Percentiles rank a stretch among this genome's conserved stretches.
Conservation (phyloP, 2,113 vertebrate genomes). For the Leptocoma aspasia region DNA sequence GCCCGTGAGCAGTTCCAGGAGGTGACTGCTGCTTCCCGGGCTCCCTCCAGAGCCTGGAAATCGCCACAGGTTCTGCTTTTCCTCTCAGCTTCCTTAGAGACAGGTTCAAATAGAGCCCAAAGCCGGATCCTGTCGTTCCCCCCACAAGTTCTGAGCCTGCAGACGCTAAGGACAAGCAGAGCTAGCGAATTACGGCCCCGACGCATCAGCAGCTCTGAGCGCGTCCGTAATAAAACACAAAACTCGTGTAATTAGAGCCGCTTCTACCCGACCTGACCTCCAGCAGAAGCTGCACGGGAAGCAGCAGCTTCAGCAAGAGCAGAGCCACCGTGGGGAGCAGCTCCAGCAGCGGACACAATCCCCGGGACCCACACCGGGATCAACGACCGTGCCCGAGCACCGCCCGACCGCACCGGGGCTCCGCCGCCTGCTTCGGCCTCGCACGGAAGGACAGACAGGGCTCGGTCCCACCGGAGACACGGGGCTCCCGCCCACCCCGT, state of each 20-base stretch:
- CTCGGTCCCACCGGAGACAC: too few species aligned
- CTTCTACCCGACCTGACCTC: rapidly evolving
- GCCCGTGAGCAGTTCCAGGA: background rate
- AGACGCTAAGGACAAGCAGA: background rate
- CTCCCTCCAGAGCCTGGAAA: background rate
- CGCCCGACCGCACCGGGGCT: background rate
- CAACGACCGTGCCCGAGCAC: rapidly evolving
- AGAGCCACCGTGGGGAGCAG: background rate
- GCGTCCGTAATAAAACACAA: rapidly evolving
- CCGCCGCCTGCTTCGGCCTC: background rate
- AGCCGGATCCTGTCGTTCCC: rapidly evolving
- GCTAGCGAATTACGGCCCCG: background rate
- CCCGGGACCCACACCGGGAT: rapidly evolving
- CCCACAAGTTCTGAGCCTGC: too few species aligned
- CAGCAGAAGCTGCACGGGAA: background rate
- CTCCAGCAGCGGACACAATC: too few species aligned
- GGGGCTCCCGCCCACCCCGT: background rate
- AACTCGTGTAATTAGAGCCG: background rate
- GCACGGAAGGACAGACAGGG: background rate
- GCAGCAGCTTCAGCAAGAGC: rapidly evolving
- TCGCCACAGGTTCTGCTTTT: background rate
- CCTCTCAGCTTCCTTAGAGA: background rate
- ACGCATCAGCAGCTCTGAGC: background rate
- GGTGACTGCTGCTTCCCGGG: too few species aligned
- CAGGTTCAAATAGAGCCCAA: background rate